A percentile compares a stretch with the other conserved stretches of the same genome.
Conservation (phyloP, 2,888 invertebrate species). For the Agrilus cyanescens region DNA sequence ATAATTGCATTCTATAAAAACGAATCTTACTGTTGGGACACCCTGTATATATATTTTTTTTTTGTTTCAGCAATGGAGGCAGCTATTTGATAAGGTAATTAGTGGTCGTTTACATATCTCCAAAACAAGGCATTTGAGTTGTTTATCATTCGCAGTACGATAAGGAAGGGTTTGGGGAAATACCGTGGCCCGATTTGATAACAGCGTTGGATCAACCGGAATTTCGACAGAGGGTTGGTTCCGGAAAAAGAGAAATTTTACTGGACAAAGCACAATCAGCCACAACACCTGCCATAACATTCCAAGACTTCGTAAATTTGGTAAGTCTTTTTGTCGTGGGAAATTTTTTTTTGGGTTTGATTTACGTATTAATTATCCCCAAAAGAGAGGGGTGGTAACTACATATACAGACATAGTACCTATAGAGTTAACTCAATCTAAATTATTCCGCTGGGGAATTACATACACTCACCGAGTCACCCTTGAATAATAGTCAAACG, state of each 20-base stretch:
- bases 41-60: conserved; percentile 7
- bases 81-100: conserved; percentile 73
- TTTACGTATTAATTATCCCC: too few species aligned
- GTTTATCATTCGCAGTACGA: conserved; percentile 53
- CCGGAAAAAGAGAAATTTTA: conserved; percentile 43
- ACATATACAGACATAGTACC: too few species aligned
- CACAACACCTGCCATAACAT: conserved; percentile 68
- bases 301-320: conserved; percentile 90
- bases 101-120: neutral
- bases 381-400: conserved; percentile 20
- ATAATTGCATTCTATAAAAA: too few species aligned
- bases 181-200: conserved; percentile 75
- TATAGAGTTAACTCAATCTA: too few species aligned
- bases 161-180: conserved; percentile 88
- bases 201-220: conserved; percentile 46
- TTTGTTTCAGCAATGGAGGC: conserved; percentile 74
- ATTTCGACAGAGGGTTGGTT: conserved; percentile 31
- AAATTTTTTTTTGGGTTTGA: conserved; percentile 6
- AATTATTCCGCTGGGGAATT: too few species aligned
- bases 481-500: too few species aligned
- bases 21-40: neutral
- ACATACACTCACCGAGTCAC: too few species aligned
- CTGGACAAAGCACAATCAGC: conserved; percentile 60
- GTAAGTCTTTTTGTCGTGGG: conserved; percentile 49
- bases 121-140: neutral